Evolutionary conservation across 2,888 invertebrate genomes (phyloP).

Genomic region (Callimorpha dominula): DNA sequence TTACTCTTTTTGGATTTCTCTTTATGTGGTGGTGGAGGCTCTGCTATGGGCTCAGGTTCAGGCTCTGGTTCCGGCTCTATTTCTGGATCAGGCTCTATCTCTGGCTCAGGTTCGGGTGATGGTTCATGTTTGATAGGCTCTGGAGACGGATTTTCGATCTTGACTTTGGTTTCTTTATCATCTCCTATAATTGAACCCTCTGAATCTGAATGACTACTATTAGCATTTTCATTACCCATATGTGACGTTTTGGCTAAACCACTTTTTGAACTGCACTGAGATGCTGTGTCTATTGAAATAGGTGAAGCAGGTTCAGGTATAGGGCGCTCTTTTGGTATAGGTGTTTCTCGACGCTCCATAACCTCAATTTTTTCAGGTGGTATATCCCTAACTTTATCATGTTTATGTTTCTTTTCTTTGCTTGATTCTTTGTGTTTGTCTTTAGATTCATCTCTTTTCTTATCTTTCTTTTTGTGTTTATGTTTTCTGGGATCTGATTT

Average conservation of each 20-base stretch:
- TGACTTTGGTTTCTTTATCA: constrained; percentile 76
- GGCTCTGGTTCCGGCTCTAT: constrained; percentile 52
- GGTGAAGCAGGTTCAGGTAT: constrained; percentile 79
- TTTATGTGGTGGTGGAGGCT: constrained; percentile 71
- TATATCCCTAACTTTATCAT: constrained; percentile 82
- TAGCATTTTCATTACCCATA: constrained; percentile 71
- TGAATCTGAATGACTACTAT: constrained; percentile 81
- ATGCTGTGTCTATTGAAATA: constrained; percentile 82
- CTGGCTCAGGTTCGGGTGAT: constrained; percentile 71
- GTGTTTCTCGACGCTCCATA: constrained; percentile 77
- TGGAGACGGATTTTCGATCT: constrained; percentile 74
- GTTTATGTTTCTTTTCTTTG: constrained; percentile 85
- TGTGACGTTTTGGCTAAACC: constrained; percentile 74
- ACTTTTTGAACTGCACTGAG: constrained; percentile 84
- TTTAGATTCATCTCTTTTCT: constrained; percentile 88
- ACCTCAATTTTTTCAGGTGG: constrained; percentile 83
- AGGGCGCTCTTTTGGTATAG: constrained; percentile 74
- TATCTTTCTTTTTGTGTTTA: constrained; percentile 89
- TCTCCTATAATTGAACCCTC: constrained; percentile 78
- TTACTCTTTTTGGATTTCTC: constrained; percentile 84
- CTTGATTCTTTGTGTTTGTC: constrained; percentile 87
- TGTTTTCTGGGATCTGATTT: constrained; percentile 85
- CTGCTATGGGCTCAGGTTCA: constrained; percentile 66
- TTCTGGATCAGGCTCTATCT: constrained; percentile 65
- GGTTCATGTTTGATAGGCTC: constrained; percentile 63